phyloP scores from a whole-genome alignment of 2,113 vertebrate species.

The Urocolius indicus region DNA sequence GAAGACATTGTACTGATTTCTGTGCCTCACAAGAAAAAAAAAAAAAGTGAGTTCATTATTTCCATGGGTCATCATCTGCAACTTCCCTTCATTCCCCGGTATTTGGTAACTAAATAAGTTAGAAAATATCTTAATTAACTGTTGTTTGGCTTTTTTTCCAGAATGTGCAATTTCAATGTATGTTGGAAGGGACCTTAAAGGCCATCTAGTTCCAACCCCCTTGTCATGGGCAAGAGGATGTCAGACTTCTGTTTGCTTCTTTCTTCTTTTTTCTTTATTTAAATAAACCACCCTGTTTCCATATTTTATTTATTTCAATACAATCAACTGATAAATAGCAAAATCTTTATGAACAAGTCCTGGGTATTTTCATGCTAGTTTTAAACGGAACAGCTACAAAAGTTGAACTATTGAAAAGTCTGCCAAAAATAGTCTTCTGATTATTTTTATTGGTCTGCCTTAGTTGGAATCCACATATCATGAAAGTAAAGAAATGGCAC shows the following conservation, averaged over 20 bases:
- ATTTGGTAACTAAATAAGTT: neutral
- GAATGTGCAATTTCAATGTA: neutral
- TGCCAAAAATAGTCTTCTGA: neutral
- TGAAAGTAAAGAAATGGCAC: neutral
- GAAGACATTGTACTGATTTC: neutral
- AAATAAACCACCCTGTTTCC: neutral
- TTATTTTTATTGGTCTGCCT: neutral
- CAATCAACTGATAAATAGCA: neutral
- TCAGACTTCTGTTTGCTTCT: neutral
- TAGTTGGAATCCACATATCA: neutral
- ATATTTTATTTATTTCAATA: neutral
- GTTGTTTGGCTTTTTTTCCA: neutral
- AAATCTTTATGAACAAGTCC: neutral
- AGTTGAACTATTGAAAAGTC: neutral
- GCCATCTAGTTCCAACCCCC: too few species aligned
- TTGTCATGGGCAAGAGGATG: neutral
- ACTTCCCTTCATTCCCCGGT: neutral
- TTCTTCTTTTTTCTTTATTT: neutral
- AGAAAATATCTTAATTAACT: neutral
- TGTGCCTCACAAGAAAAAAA: neutral
- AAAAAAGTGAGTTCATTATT: neutral
- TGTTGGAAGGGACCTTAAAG: neutral
- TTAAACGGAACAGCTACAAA: neutral
- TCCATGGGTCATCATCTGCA: neutral
- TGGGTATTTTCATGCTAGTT: neutral